Percentiles rank a stretch among this genome's conserved stretches.
phyloP scores from a whole-genome alignment of 1,140 invertebrate genomes.

The Lasioglossum baleicum region DNA sequence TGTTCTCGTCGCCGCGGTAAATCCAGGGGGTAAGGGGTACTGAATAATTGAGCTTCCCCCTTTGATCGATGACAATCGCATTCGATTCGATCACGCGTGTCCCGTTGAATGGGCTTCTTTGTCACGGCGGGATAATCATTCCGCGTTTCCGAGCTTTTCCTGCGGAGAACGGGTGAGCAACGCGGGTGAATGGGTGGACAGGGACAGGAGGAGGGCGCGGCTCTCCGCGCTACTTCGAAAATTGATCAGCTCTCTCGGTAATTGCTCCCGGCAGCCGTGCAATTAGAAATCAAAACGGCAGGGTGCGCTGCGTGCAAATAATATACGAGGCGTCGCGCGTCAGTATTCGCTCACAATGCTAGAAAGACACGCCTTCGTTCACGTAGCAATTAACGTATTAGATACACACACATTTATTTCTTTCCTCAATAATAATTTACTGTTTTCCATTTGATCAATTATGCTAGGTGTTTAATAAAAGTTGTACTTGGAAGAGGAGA shows the following conservation, averaged over 20 bases:
- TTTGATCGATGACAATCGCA: constrained; percentile 1
- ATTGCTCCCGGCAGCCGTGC: not conserved
- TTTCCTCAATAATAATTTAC: too few species aligned
- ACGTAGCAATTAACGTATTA: too few species aligned
- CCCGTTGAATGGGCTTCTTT: not conserved
- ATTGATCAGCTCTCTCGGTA: not conserved
- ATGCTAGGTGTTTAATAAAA: too few species aligned
- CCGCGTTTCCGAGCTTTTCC: not conserved
- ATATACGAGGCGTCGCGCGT: too few species aligned
- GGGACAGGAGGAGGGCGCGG: not conserved
- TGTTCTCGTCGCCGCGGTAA: not conserved
- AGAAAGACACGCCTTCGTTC: too few species aligned
- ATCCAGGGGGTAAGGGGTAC: too few species aligned
- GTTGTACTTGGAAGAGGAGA: too few species aligned
- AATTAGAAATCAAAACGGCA: not conserved
- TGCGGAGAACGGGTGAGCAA: not conserved
- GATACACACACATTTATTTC: too few species aligned
- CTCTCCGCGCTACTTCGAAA: not conserved
- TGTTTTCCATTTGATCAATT: too few species aligned
- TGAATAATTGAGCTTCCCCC: not conserved
- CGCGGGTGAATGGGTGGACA: not conserved
- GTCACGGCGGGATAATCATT: not conserved
- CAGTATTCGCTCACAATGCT: too few species aligned
- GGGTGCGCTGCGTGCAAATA: not conserved
- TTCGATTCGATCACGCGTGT: not conserved